Evolutionary conservation across 2,797 vertebrate species (phyloP).

Genomic region (Lacerta agilis): DNA sequence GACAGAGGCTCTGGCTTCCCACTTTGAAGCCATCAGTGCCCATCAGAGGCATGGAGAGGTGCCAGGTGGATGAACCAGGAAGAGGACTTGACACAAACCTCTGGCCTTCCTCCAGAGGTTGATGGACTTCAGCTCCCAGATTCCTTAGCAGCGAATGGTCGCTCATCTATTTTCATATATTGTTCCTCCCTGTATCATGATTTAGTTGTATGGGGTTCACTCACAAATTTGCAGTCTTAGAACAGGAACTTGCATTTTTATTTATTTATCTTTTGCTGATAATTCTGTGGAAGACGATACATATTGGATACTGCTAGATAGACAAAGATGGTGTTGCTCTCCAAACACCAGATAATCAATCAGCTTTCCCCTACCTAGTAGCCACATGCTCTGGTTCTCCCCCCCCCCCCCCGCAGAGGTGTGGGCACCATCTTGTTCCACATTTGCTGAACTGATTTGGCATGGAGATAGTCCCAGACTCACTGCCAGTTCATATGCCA

Average conservation of each 20-base stretch:
- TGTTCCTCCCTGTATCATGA: too few species aligned
- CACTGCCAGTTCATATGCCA: neutral
- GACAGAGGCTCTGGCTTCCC: neutral
- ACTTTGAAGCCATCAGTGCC: neutral
- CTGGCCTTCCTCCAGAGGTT: too few species aligned
- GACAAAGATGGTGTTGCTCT: neutral
- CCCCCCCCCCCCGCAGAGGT: too few species aligned
- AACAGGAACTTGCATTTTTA: neutral
- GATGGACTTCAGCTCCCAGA: too few species aligned
- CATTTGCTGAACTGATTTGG: neutral
- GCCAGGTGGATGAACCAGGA: neutral
- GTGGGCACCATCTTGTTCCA: neutral
- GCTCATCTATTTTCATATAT: too few species aligned
- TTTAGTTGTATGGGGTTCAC: too few species aligned
- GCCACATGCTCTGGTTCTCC: neutral
- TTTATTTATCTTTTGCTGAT: neutral
- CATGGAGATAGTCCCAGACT: neutral
- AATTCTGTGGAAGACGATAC: neutral
- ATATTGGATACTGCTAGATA: neutral
- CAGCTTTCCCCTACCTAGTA: neutral
- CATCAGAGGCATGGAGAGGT: neutral
- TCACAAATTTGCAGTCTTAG: neutral
- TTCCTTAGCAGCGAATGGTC: too few species aligned
- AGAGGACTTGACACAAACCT: neutral
- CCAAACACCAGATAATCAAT: neutral